Base-by-base conservation (phyloP, 2,113 vertebrate species). In the Pandion haliaetus region DNA sequence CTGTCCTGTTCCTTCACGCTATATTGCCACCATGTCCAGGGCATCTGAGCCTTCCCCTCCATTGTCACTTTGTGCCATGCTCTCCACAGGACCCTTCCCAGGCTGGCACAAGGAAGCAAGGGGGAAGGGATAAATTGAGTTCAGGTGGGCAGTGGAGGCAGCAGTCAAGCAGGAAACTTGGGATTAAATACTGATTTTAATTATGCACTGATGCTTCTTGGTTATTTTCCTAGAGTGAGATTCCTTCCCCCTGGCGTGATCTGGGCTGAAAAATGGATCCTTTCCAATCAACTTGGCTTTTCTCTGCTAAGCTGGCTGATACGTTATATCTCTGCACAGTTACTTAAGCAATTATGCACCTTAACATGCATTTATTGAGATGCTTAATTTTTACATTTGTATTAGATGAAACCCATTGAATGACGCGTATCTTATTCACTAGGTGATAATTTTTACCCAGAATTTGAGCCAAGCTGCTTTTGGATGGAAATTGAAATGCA, bases 61-160 rank as follows among this genome's bases (percentile, higher is more conserved):
- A 29, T 5, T 1, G 1, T 10, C 55, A 58, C 32, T 26, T n/a
- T 0, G 1, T 17, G 38, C 31, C 76, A 28, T 1, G 4, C 13
- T 25, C 50, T 34, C 50, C 0, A 3, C 58, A 14, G 32, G 42
- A 55, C 5, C 2, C 34, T 80, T 28, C 52, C 34, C 49, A 28
- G 0, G 0, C 25, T 52, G 69, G 55, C 10, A 5, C 57, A 28
- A 49, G 63, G 17, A 34, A 40, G 25, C 8, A 32, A 17, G 9
- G 42, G 29, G 29, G 20, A 40, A 67, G 57, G 62, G 62, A 34
- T 71, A 34, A 62, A 36, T 31, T 40, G 49, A 59, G 58, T 29
- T 72, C 25, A 40, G 34, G 47, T 44, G 66, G 55, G 36, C 6
- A 74, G 23, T 0, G 3, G 65, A 69, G 59, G 61, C 4, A 1